Evolutionary conservation across 2,888 invertebrate species (phyloP), one percentile per base, ranked within the genome.

Genomic region (Eueremaeus valkanovi): DNA sequence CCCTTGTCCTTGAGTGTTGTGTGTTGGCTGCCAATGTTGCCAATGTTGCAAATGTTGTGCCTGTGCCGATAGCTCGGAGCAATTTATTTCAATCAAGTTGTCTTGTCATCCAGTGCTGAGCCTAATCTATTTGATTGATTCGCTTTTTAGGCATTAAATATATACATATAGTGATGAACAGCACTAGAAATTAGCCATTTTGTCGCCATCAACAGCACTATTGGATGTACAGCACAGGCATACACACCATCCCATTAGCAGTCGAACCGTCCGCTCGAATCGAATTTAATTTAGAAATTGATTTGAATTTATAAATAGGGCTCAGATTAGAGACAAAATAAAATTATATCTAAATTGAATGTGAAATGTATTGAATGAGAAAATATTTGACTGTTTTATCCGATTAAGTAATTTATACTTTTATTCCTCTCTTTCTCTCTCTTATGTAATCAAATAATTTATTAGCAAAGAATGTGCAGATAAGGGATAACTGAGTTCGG

Each of bases 21-120:
- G 45, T 18, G n/a, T n/a, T n/a, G n/a, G n/a, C n/a, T n/a, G n/a
- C n/a, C n/a, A n/a, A n/a, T n/a, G n/a, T n/a, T n/a, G n/a, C n/a
- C n/a, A n/a, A n/a, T n/a, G n/a, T n/a, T n/a, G n/a, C n/a, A n/a
- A n/a, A n/a, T n/a, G n/a, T n/a, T n/a, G n/a, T n/a, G n/a, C n/a
- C n/a, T n/a, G n/a, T n/a, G 18, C 45, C 18, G 45, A 16, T 45
- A 45, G 45, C 45, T 45, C 18, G 9, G 45, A 18, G 45, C 45
- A 45, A 45, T 45, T 45, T 45, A 45, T 45, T 45, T 45, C 45
- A 45, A 45, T 45, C 45, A 45, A 45, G 45, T 45, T 45, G 45
- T 45, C 45, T 18, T 45, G 45, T 45, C 45, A 45, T 45, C 45
- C 18, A 45, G 18, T 45, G 45, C 18, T 45, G 45, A 45, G 45